phyloP scores from a whole-genome alignment of 2,797 vertebrate genomes.

The Emydoidea blandingii region DNA sequence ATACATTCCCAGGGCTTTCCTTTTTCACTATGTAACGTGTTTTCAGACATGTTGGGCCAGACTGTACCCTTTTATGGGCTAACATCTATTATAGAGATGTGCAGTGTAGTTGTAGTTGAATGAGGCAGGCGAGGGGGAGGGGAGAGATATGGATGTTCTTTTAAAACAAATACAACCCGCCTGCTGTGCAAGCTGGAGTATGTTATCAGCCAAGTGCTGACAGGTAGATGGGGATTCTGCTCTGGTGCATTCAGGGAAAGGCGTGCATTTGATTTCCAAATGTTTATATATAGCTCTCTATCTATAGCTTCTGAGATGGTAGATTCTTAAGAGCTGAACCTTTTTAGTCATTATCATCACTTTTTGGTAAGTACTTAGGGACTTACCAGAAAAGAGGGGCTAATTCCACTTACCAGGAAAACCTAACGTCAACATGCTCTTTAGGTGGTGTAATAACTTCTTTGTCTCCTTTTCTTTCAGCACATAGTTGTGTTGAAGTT shows the following conservation, averaged over 20 bases:
- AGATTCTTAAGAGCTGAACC: background rate
- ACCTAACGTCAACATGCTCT: background rate
- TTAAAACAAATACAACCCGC: background rate
- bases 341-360: background rate
- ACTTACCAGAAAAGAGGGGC: background rate
- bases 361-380: background rate
- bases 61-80: background rate
- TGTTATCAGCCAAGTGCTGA: background rate
- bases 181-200: background rate
- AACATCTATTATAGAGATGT: background rate
- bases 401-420: background rate
- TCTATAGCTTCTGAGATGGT: background rate
- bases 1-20: background rate
- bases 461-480: background rate
- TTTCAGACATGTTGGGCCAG: background rate
- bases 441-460: background rate
- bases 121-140: background rate
- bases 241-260: background rate
- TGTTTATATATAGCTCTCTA: background rate
- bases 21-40: background rate
- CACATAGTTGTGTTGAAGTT: background rate
- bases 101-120: background rate
- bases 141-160: accelerated
- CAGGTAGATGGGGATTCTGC: background rate
- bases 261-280: background rate